These are phyloP conservation scores for Pedetes capensis DNA, from an alignment of 2,113 vertebrate species.

Conservation along the genomic window DNA sequence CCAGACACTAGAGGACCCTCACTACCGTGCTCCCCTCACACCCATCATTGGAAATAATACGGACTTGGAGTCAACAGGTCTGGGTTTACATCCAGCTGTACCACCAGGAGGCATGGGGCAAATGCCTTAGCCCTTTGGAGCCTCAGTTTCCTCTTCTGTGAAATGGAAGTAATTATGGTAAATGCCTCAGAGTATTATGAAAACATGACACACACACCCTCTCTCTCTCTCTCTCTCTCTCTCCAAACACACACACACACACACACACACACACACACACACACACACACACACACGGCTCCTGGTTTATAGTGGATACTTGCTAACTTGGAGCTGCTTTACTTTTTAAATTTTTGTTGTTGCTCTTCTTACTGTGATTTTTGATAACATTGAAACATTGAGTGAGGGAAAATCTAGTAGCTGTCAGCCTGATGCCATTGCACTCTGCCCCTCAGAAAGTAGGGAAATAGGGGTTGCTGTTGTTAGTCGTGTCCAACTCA, in stretches of 20 bases:
- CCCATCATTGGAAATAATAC: accelerated
- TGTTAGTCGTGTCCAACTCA: too few relatives aligned
- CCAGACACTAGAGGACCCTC: accelerated
- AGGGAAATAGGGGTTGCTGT: accelerated
- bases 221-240: not conserved
- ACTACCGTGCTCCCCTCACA: accelerated
- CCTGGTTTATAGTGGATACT: not conserved
- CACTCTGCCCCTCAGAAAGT: not conserved
- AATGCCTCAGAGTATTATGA: not conserved
- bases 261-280: not conserved
- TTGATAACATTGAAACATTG: not conserved
- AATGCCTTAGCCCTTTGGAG: not conserved
- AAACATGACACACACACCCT: not conserved
- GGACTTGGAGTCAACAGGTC: too few relatives aligned
- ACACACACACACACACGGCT: not conserved
- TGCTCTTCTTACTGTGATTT: not conserved
- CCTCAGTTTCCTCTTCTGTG: not conserved
- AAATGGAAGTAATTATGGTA: not conserved
- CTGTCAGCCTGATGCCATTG: not conserved
- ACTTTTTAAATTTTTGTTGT: not conserved
- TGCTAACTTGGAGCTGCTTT: not conserved
- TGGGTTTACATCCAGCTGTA: too few relatives aligned
- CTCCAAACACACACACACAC: not conserved
- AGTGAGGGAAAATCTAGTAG: not conserved
- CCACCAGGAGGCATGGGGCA: not conserved